These are phyloP conservation scores for Brachionus koreanus DNA, from an alignment of 1,140 invertebrate species.

Conservation along the genomic window DNA sequence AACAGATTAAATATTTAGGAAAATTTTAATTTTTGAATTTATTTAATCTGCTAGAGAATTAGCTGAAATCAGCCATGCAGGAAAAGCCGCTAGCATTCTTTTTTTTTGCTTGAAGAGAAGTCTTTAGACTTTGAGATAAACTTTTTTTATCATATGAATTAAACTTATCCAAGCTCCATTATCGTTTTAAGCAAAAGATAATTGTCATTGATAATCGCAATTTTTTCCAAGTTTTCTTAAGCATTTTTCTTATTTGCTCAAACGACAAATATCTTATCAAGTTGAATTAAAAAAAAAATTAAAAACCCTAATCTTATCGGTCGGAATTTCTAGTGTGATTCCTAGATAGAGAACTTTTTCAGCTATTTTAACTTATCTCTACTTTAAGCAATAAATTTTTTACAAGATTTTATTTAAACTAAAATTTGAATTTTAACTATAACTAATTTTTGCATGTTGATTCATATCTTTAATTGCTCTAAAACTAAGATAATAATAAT, in stretches of 20 bases:
- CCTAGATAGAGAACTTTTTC: background rate
- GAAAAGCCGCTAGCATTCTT: background rate
- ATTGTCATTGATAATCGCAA: background rate
- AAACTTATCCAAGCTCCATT: background rate
- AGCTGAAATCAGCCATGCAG: background rate
- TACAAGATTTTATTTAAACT: background rate
- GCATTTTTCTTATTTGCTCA: background rate
- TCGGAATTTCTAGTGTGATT: background rate
- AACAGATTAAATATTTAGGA: background rate
- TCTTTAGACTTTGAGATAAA: background rate
- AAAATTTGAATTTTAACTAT: background rate
- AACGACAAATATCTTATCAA: background rate
- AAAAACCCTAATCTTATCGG: background rate
- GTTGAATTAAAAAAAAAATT: background rate
- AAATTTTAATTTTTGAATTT: slow-evolving; percentile 1
- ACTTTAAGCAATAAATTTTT: slow-evolving; percentile 1
- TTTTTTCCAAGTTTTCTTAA: background rate
- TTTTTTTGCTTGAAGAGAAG: background rate
- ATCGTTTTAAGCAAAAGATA: background rate
- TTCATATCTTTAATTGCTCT: background rate
- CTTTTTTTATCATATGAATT: background rate
- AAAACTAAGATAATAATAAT: background rate
- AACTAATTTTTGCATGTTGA: background rate
- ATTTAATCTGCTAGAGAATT: background rate
- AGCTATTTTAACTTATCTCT: background rate